Base-by-base conservation (phyloP, 1,140 invertebrate species). In the Steinernema feltiae region DNA sequence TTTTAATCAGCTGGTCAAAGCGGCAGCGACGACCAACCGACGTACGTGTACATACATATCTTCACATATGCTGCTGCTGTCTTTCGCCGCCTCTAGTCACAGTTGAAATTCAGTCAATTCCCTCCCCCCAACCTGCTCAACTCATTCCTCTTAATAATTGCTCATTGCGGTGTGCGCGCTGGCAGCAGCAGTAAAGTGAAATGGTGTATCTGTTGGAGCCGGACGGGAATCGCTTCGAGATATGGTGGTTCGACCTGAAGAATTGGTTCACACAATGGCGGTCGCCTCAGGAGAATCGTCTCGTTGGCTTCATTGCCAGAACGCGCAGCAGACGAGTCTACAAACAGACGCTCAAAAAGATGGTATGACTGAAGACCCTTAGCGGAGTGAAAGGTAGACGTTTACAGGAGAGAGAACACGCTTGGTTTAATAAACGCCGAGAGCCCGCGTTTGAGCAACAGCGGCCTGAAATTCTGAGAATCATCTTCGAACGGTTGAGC, bases 241-340 rank as follows among this genome's bases (percentile, higher is more conserved):
- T 63, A 27, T 63, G 53, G 53, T 63, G 53, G 53, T 63, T 17
- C 53, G 53, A 63, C 53, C 7, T 63, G 53, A 63, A 63, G 53
- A 17, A 27, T 21, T 63, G 53, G 53, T 63, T 63, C 53, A 27
- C 53, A 63, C 53, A 21, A 21, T 15, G 24, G 24, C 12, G 53
- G 7, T 3, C 24, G 53, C 53, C 53, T 21, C 3, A 27, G 3
- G 53, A 63, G 53, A 63, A 63, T 21, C 53, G 53, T 15, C 53
- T 63, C 15, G 24, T 63, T 12, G 24, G 24, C 15, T 63, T 15
- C 53, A n/a, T 15, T 3, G 24, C 2, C 24, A 15, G 24, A 27
- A 15, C 2, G 24, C 53, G 53, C 53, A 63, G 24, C 12, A 63
- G 24, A 27, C 15, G 15, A 3, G 24, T 17, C 12, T 3, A 12